Base-by-base conservation (phyloP, 2,888 invertebrate genomes). In the Anthoptus insignis region DNA sequence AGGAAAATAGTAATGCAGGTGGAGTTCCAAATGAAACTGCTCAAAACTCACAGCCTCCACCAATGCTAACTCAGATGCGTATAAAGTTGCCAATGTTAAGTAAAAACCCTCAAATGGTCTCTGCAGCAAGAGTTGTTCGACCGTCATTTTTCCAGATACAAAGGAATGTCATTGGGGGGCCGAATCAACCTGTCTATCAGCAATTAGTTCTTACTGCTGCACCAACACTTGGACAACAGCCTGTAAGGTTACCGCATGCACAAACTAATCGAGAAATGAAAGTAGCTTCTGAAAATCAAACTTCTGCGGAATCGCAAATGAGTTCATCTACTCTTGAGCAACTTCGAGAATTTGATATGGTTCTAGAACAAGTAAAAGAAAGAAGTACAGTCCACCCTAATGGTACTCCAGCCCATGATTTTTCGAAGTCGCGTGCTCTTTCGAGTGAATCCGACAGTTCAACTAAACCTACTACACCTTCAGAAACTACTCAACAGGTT, bases 301-400 rank as follows among this genome's bases (percentile, higher is more conserved):
- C 91, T 0, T 81, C 91, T 37, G 80, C 90, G 0, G 95, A 95
- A 76, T 91, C 95, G n/a, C 94, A 95, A 77, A 94, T 97, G 77
- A 96, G 96, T 80, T 96, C 96, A 0, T 96, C 96, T 0, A 97
- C 97, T 0, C 85, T 97, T 56, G 97, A 97, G 82, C 97, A 97
- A 76, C 82, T 97, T 8, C 88, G 97, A 60, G 97, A 97, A 80
- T 97, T 97, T 75, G 97, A 97, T 80, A 96, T 96, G 88, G 97
- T 97, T 0, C 89, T 97, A 66, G 97, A 97, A 78, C 97, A 97
- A 88, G 96, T 97, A 0, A 97, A 97, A 80, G 97, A 97, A 81
- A 90, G 96, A 67, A 96, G 96, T 74, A 96, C 95, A 22, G 95
- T 95, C 3, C 95, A 94, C 69, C 94, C 95, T 0, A 84, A 78